Evolutionary conservation across 2,797 vertebrate genomes (phyloP).

Genomic region (Tamandua tetradactyla): DNA sequence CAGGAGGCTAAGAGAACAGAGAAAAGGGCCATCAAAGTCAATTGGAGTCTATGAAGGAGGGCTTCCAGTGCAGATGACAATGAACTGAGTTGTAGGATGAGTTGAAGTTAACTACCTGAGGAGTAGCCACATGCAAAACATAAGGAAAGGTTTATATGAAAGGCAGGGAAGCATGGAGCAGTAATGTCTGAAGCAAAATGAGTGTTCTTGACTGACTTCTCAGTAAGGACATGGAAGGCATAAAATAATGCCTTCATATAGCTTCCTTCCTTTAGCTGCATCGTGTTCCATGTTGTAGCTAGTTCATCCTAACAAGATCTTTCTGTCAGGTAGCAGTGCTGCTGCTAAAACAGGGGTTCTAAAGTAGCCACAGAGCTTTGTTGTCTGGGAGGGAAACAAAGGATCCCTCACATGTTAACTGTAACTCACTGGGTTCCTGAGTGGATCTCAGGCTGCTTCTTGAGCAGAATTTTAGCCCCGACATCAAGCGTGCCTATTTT

Average conservation of each 20-base stretch:
- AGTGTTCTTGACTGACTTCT: not conserved
- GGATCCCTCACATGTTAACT: not conserved
- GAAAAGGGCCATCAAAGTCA: not conserved
- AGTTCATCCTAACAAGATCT: not conserved
- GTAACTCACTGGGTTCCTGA: not conserved
- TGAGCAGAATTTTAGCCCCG: not conserved
- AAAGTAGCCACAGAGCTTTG: not conserved
- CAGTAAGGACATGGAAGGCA: not conserved
- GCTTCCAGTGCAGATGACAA: not conserved
- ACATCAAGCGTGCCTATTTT: not conserved
- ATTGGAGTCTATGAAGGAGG: not conserved
- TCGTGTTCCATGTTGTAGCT: not conserved
- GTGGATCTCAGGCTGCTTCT: not conserved
- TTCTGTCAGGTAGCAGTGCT: not conserved
- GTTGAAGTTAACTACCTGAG: not conserved
- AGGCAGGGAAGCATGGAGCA: not conserved
- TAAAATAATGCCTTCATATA: not conserved
- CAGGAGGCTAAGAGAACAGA: not conserved
- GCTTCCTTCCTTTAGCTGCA: not conserved
- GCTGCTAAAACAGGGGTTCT: not conserved
- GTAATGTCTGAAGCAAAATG: not conserved
- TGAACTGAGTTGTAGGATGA: not conserved
- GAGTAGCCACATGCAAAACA: not conserved
- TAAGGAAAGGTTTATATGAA: not conserved
- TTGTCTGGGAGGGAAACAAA: not conserved